Conservation (phyloP, 2,113 vertebrate genomes). For the Octodon degus region DNA sequence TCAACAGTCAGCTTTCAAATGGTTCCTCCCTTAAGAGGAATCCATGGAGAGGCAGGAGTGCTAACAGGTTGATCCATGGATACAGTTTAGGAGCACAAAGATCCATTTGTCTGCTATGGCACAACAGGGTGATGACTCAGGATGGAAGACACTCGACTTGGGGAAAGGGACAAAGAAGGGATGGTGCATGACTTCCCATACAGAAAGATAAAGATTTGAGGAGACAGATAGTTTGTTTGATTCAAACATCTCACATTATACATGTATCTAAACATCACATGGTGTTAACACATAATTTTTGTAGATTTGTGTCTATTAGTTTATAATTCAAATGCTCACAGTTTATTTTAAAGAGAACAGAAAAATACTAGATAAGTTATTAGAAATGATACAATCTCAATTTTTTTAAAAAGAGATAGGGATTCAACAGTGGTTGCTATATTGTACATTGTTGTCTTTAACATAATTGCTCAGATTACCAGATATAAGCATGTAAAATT, state of each 20-base stretch:
- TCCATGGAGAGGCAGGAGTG: neutral
- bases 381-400: too few species aligned
- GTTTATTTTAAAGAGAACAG: too few species aligned
- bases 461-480: too few species aligned
- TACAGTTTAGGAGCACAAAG: neutral
- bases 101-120: too few species aligned
- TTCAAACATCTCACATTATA: neutral
- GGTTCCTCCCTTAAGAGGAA: neutral
- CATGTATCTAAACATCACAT: neutral
- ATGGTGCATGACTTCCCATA: neutral
- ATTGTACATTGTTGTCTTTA: too few species aligned
- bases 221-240: neutral
- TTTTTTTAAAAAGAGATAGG: too few species aligned
- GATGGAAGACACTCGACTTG: too few species aligned
- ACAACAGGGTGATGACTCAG: neutral
- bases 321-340: neutral
- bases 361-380: too few species aligned
- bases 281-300: too few species aligned
- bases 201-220: neutral
- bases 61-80: neutral
- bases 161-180: neutral
- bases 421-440: too few species aligned
- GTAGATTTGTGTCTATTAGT: neutral
- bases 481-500: too few species aligned
- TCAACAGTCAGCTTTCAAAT: neutral